Percentiles rank a stretch among this genome's conserved stretches.
phyloP scores from a whole-genome alignment of 2,113 vertebrate genomes.

The Canis aureus region DNA sequence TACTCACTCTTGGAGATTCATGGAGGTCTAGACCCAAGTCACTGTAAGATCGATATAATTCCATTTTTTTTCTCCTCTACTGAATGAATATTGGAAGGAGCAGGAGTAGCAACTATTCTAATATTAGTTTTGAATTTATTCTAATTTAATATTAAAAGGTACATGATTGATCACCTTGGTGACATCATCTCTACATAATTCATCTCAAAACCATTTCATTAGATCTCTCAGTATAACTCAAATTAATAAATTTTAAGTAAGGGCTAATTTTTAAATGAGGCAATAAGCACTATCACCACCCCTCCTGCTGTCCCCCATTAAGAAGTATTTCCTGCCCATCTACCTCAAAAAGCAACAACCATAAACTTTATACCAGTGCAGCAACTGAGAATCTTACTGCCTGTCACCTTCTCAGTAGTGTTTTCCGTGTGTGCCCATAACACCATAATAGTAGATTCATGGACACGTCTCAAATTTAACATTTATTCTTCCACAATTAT shows the following conservation, averaged over 20 bases:
- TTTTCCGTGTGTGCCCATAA: neutral
- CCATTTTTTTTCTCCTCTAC: neutral
- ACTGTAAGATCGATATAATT: neutral
- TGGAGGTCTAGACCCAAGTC: neutral
- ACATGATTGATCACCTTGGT: neutral
- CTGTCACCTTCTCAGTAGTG: neutral
- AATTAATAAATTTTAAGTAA: neutral
- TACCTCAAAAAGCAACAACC: neutral
- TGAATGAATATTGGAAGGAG: neutral
- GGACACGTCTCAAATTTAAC: neutral
- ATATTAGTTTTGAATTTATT: constrained; percentile 15
- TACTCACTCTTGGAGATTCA: neutral
- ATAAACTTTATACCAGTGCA: neutral
- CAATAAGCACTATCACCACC: neutral
- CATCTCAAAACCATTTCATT: neutral
- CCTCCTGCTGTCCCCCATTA: neutral
- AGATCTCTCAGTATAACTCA: neutral
- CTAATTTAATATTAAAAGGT: constrained; percentile 4
- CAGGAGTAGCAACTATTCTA: neutral
- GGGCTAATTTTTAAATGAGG: constrained; percentile 11
- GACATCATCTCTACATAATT: neutral
- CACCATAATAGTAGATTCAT: neutral
- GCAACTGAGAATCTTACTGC: neutral
- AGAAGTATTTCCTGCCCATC: neutral
- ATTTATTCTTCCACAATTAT: neutral